A percentile compares a stretch with the other conserved stretches of the same genome.
Conservation (phyloP, 2,888 invertebrate genomes). For the Cheilosia scutellata region DNA sequence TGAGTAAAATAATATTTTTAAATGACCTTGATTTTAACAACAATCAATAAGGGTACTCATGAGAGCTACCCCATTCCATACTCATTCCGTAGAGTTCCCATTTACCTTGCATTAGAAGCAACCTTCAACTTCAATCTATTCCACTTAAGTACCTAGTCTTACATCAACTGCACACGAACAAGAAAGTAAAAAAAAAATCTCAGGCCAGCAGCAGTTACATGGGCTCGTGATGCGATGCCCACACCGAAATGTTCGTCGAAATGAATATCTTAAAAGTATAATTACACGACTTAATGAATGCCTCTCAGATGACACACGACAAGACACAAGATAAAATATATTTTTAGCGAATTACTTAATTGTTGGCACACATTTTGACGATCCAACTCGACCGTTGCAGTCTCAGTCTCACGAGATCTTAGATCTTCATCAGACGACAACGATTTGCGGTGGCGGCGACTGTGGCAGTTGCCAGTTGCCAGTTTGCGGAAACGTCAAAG, state of each 20-base stretch:
- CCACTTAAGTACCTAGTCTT: neutral
- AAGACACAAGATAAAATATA: constrained; percentile 45
- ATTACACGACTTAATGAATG: constrained; percentile 53
- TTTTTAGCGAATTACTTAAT: constrained; percentile 78
- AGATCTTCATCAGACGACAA: constrained; percentile 61
- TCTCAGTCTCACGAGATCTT: constrained; percentile 59
- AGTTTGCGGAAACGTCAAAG: constrained; percentile 51
- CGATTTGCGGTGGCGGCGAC: neutral
- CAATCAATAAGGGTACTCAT: too few relatives aligned
- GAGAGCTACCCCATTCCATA: too few relatives aligned
- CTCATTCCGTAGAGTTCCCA: neutral
- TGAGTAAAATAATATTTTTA: too few relatives aligned
- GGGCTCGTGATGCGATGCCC: constrained; percentile 24
- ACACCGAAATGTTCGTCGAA: constrained; percentile 1
- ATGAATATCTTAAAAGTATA: constrained; percentile 44
- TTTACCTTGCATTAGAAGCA: neutral
- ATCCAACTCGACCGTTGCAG: constrained; percentile 23
- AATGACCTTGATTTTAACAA: too few relatives aligned
- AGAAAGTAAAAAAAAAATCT: neutral
- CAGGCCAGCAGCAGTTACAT: constrained; percentile 1
- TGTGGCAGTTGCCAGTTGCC: neutral
- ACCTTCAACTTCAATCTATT: constrained; percentile 38
- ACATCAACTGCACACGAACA: constrained; percentile 2
- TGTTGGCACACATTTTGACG: constrained; percentile 77
- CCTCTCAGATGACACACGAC: constrained; percentile 47